phyloP scores from a whole-genome alignment of 2,797 vertebrate genomes.

The Sebastes kiyomatsui region DNA sequence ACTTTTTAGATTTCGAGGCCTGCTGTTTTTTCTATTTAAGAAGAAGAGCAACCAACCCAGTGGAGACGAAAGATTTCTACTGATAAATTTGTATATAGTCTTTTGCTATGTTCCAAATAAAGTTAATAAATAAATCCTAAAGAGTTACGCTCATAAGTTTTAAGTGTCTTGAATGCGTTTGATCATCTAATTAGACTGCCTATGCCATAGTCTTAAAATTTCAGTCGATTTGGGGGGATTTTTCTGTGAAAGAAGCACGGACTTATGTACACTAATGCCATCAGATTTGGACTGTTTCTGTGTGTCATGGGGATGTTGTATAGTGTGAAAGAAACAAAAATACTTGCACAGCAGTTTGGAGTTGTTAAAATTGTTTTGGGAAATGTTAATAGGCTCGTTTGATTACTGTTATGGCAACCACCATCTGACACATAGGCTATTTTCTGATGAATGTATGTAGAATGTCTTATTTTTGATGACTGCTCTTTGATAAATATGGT shows the following conservation, averaged over 20 bases:
- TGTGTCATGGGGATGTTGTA: slow-evolving; percentile 32
- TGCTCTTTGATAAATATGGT: slow-evolving; percentile 77
- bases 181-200: slow-evolving; percentile 55
- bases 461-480: slow-evolving; percentile 81
- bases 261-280: slow-evolving; percentile 36
- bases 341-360: slow-evolving; percentile 52
- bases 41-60: slow-evolving; percentile 73
- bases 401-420: slow-evolving; percentile 50
- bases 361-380: slow-evolving; percentile 39
- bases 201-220: slow-evolving; percentile 64
- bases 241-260: slow-evolving; percentile 28
- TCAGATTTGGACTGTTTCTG: slow-evolving; percentile 32
- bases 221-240: not conserved
- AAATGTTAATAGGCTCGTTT: slow-evolving; percentile 57
- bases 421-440: slow-evolving; percentile 64
- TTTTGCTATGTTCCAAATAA: slow-evolving; percentile 96
- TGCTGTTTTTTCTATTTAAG: slow-evolving; percentile 77
- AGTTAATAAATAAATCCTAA: slow-evolving; percentile 87
- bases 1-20: slow-evolving; percentile 62
- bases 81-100: slow-evolving; percentile 89
- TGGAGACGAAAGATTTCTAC: slow-evolving; percentile 85
- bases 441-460: slow-evolving; percentile 76
- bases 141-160: slow-evolving; percentile 65
- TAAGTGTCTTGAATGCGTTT: slow-evolving; percentile 60
- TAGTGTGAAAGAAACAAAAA: slow-evolving; percentile 26